phyloP scores from a whole-genome alignment of 2,113 vertebrate species.

The Atherinomorus stipes region DNA sequence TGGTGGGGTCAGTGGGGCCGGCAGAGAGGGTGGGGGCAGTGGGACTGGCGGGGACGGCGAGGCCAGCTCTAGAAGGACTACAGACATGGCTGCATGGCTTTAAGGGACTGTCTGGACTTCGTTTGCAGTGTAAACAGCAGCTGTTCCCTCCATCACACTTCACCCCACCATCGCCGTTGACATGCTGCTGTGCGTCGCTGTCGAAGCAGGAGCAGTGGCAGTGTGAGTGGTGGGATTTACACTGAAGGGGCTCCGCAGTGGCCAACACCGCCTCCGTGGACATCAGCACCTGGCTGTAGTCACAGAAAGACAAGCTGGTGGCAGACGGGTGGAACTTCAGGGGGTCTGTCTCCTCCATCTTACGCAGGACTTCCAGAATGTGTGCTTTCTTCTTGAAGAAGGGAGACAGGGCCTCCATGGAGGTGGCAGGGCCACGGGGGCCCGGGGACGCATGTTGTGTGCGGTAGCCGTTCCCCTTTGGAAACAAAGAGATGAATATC shows the following conservation, averaged over 20 bases:
- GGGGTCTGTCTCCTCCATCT: conserved; percentile 92
- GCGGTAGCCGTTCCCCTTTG: conserved; percentile 80
- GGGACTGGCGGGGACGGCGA: conserved; percentile 50
- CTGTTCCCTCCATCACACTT: conserved; percentile 79
- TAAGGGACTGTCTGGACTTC: conserved; percentile 77
- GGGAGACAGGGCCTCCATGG: conserved; percentile 92
- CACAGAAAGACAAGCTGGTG: conserved; percentile 78
- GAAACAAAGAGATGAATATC: conserved; percentile 48
- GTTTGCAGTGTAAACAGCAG: conserved; percentile 85
- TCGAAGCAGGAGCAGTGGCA: conserved; percentile 80
- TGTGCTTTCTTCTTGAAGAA: conserved; percentile 97
- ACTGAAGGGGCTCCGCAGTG: conserved; percentile 69
- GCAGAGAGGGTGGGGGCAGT: conserved; percentile 44
- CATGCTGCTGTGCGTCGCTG: conserved; percentile 77
- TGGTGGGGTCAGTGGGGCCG: conserved; percentile 40
- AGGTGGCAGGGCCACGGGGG: conserved; percentile 73
- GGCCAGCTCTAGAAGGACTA: conserved; percentile 74
- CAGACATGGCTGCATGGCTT: conserved; percentile 82
- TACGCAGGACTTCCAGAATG: conserved; percentile 94
- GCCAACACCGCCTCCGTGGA: conserved; percentile 78
- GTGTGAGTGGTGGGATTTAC: conserved; percentile 74
- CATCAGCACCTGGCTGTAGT: conserved; percentile 83
- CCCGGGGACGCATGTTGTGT: conserved; percentile 82
- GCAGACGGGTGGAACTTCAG: conserved; percentile 82
- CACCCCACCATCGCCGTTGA: conserved; percentile 84